These are phyloP conservation scores for Tetrao urogallus DNA, from an alignment of 2,113 vertebrate genomes.

Conservation along the genomic window DNA sequence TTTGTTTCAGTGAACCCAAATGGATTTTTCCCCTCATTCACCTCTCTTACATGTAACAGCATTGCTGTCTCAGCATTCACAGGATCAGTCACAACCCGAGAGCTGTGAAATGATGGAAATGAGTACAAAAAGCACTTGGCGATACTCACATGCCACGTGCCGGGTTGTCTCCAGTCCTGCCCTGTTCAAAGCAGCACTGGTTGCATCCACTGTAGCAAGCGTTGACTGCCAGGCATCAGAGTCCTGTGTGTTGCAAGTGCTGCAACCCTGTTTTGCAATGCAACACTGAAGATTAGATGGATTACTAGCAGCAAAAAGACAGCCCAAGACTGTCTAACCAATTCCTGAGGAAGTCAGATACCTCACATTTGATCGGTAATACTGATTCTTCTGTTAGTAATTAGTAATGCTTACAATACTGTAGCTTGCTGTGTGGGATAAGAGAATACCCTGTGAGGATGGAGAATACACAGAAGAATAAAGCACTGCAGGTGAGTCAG, in stretches of 20 bases:
- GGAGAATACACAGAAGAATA: neutral
- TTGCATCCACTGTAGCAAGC: neutral
- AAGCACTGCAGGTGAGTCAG: neutral
- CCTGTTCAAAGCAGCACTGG: neutral
- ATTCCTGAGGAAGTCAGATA: neutral
- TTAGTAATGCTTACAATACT: neutral
- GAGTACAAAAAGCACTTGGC: neutral
- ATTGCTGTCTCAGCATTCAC: neutral
- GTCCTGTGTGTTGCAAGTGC: neutral
- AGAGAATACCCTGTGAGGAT: neutral
- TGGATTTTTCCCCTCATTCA: neutral
- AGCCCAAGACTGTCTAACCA: neutral
- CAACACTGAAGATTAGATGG: neutral
- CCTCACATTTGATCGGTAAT: neutral
- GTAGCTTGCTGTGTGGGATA: neutral
- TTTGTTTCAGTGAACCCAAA: neutral
- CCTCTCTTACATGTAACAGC: neutral
- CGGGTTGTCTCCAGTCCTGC: neutral
- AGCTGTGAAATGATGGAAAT: neutral
- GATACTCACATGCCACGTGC: neutral
- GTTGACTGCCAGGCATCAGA: neutral
- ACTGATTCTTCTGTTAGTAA: neutral
- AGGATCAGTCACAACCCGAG: neutral
- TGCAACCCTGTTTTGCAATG: neutral
- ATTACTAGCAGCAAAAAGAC: neutral